Evolutionary conservation across 1,140 invertebrate species (phyloP).

Genomic region (Papilio dardanus): DNA sequence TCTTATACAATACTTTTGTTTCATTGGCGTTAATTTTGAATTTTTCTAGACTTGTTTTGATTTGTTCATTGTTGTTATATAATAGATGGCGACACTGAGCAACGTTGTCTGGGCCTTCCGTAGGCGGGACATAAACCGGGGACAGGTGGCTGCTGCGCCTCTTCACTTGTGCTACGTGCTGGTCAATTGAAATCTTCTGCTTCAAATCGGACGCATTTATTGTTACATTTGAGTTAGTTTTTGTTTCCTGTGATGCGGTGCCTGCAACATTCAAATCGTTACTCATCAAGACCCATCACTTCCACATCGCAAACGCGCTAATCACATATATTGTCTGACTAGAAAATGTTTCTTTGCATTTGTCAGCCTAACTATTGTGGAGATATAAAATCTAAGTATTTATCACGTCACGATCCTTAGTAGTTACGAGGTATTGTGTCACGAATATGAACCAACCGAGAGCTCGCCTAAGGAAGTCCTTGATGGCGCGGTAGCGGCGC

Average conservation of each 20-base stretch:
- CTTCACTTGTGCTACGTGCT: constrained; percentile 62
- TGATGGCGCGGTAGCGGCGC: constrained; percentile 63
- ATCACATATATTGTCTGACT: background rate
- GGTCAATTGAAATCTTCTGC: constrained; percentile 64
- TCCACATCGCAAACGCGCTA: background rate
- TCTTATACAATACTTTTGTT: constrained; percentile 61
- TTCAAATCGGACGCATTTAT: constrained; percentile 66
- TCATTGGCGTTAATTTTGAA: constrained; percentile 44
- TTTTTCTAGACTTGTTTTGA: constrained; percentile 43
- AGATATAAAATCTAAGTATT: too few relatives aligned
- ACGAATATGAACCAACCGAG: constrained; percentile 52
- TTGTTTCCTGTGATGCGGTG: constrained; percentile 58
- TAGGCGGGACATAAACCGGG: constrained; percentile 26
- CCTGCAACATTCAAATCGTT: constrained; percentile 51
- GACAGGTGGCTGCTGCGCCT: constrained; percentile 57
- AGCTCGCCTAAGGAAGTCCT: constrained; percentile 62
- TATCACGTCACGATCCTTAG: too few relatives aligned
- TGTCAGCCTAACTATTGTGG: background rate
- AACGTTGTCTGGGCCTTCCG: constrained; percentile 43
- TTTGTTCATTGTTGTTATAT: constrained; percentile 26
- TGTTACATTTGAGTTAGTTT: constrained; percentile 63
- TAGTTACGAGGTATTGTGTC: too few relatives aligned
- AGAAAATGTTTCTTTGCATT: background rate
- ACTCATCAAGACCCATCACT: background rate
- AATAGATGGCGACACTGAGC: constrained; percentile 7